Evolutionary conservation across 2,888 invertebrate species (phyloP).

Genomic region (Phasia obesa): DNA sequence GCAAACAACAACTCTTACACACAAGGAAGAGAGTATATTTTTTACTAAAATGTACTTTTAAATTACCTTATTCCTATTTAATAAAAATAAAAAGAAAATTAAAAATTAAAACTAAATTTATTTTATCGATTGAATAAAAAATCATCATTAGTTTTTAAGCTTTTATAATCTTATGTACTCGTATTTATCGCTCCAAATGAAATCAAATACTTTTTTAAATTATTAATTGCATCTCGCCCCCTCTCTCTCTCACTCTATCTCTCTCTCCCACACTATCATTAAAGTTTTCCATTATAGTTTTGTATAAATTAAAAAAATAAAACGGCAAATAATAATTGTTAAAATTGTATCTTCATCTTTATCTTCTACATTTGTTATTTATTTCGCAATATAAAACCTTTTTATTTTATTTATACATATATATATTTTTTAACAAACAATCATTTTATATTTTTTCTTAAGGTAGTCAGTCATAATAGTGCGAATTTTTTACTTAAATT

Average conservation of each 20-base stretch:
- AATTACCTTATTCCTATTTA: slow-evolving; percentile 68
- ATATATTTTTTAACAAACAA: too few relatives aligned
- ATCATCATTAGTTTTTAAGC: slow-evolving; percentile 67
- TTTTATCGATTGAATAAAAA: slow-evolving; percentile 66
- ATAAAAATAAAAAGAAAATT: slow-evolving; percentile 43
- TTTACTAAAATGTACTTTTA: slow-evolving; percentile 55
- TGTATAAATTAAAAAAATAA: slow-evolving; percentile 12
- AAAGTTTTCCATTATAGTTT: neutral
- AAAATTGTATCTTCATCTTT: too few relatives aligned
- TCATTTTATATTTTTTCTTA: slow-evolving; percentile 34
- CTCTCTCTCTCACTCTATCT: neutral
- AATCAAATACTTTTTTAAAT: neutral
- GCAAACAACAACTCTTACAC: slow-evolving; percentile 10
- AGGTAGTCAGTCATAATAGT: slow-evolving; percentile 7
- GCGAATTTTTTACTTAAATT: slow-evolving; percentile 23
- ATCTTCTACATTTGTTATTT: slow-evolving; percentile 65
- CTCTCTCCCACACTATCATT: too few relatives aligned
- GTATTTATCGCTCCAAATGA: slow-evolving; percentile 26
- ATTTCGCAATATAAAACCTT: slow-evolving; percentile 61
- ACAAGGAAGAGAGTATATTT: slow-evolving; percentile 51
- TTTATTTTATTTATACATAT: slow-evolving; percentile 40
- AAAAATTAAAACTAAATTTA: slow-evolving; percentile 54
- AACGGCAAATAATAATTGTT: slow-evolving; percentile 20
- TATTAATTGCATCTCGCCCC: slow-evolving; percentile 32
- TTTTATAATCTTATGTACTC: slow-evolving; percentile 51